Base-by-base conservation (phyloP, 2,113 vertebrate genomes). In the Charadrius vociferus region DNA sequence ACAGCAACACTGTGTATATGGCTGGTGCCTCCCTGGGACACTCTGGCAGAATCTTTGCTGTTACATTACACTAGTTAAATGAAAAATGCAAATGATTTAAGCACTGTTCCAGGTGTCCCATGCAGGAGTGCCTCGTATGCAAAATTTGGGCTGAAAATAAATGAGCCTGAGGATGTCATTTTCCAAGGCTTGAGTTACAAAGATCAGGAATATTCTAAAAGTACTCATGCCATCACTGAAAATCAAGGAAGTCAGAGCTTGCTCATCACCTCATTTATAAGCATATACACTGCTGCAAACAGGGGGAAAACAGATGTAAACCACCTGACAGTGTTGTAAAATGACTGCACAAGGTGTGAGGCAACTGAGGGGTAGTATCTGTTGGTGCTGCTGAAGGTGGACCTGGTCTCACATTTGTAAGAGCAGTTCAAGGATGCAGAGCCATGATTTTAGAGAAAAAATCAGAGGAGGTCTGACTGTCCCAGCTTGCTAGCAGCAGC, bases 141-240 rank as follows among this genome's bases (percentile, higher is more conserved):
- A 78, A 91, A 90, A 86, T 47, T 87, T 85, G 30, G 49, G 36
- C 82, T 95, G 80, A 82, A 94, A 97, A 70, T 34, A 74, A 84
- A 87, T 74, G 29, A 91, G 94, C 29, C 55, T 49, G 47, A 49
- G 14, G 14, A 84, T 32, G 26, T 0, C 5, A 23, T 68, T 75
- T 91, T 83, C 50, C 2, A 3, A 87, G 50, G 13, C 34, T 81
- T 0, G 2, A 72, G 41, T 34, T 55, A 27, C 6, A 12, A 62
- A 75, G 12, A 34, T 71, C 24, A 45, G 37, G 15, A 81, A 41
- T 41, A 56, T 43, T 26, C 74, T 71, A 75, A 90, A 58, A 61
- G 10, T 43, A 11, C 56, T 88, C 30, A 21, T 37, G 36, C 6
- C 23, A 27, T 53, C 55, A 30, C 9, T 59, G 47, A 58, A 74